These are phyloP conservation scores for Galleria mellonella DNA, from an alignment of 1,140 invertebrate genomes.

Conservation along the genomic window DNA sequence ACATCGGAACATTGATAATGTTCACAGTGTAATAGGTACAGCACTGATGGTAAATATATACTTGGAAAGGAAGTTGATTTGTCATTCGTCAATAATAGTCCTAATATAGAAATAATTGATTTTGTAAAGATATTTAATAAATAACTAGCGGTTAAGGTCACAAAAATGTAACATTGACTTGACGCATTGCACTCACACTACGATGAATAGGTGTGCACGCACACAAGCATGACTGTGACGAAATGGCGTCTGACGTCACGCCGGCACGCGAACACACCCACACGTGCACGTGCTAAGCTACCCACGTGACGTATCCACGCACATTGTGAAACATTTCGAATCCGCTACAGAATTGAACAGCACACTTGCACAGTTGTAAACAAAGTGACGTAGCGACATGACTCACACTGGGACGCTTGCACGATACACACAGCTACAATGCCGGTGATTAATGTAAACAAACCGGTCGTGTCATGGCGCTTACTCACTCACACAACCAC, in stretches of 20 bases:
- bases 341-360: slow-evolving; percentile 9
- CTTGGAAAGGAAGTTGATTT: slow-evolving; percentile 45
- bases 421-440: slow-evolving; percentile 30
- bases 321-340: slow-evolving; percentile 17
- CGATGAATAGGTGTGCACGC: slow-evolving; percentile 19
- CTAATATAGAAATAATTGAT: too few relatives aligned
- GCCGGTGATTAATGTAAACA: slow-evolving; percentile 61
- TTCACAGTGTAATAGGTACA: too few relatives aligned
- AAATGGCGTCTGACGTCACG: slow-evolving; percentile 57
- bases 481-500: slow-evolving; percentile 36
- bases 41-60: slow-evolving; percentile 25
- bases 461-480: slow-evolving; percentile 42
- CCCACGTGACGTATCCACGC: slow-evolving; percentile 45
- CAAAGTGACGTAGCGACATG: slow-evolving; percentile 60
- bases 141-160: slow-evolving; percentile 67
- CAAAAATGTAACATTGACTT: slow-evolving; percentile 68
- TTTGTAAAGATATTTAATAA: slow-evolving; percentile 3
- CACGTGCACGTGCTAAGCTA: slow-evolving; percentile 31
- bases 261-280: slow-evolving; percentile 57
- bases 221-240: slow-evolving; percentile 46
- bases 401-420: slow-evolving; percentile 42
- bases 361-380: slow-evolving; percentile 50
- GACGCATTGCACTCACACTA: slow-evolving; percentile 23
- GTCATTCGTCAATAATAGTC: slow-evolving; percentile 19
- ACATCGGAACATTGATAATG: too few relatives aligned